A percentile compares a stretch with the other conserved stretches of the same genome.
These are phyloP conservation scores for Gonioctena quinquepunctata DNA, from an alignment of 1,140 invertebrate genomes.

Conservation along the genomic window DNA sequence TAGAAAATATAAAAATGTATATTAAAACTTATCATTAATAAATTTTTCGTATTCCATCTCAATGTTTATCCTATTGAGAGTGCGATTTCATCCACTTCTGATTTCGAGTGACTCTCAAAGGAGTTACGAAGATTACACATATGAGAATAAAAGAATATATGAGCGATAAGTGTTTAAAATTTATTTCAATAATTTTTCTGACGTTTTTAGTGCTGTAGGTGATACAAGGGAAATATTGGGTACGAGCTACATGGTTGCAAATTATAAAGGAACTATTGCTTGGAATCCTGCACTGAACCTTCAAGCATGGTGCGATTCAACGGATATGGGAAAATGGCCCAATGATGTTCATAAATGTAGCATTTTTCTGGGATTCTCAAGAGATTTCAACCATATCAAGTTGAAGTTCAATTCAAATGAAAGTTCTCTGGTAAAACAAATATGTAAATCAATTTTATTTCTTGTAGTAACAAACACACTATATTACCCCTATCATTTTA, in stretches of 20 bases:
- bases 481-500: too few relatives aligned
- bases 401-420: conserved; percentile 26
- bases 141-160: too few relatives aligned
- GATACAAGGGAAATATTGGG: conserved; percentile 28
- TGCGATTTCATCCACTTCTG: too few relatives aligned
- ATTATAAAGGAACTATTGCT: conserved; percentile 34
- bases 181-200: not conserved
- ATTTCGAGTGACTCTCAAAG: too few relatives aligned
- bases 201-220: conserved; percentile 32
- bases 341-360: conserved; percentile 42
- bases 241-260: conserved; percentile 31
- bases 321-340: conserved; percentile 45
- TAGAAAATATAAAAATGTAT: too few relatives aligned
- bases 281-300: conserved; percentile 39
- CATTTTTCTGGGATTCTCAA: conserved; percentile 38
- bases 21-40: too few relatives aligned
- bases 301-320: conserved; percentile 36
- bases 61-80: too few relatives aligned
- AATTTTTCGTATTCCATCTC: too few relatives aligned
- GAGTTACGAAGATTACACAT: too few relatives aligned
- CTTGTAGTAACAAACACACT: too few relatives aligned
- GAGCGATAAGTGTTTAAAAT: too few relatives aligned
- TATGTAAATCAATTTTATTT: too few relatives aligned
- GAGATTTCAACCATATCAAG: conserved; percentile 22
- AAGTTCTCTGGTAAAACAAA: conserved; percentile 29